Conservation (phyloP, 2,797 vertebrate genomes). For the Cynopterus sphinx region DNA sequence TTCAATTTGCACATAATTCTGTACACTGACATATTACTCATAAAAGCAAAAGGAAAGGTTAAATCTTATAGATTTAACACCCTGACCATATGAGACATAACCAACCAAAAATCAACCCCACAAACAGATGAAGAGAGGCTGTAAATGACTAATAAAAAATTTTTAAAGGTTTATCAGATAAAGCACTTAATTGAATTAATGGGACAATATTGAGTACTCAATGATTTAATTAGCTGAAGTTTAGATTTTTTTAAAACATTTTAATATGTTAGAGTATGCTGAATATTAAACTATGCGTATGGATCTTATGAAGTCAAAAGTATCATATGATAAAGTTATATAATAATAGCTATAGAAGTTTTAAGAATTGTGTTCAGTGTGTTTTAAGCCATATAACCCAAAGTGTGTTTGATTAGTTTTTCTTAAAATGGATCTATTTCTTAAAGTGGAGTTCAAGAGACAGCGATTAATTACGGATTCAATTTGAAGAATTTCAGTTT, state of each 20-base stretch:
- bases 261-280: not conserved
- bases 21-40: not conserved
- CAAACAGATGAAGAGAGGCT: not conserved
- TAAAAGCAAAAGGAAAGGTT: not conserved
- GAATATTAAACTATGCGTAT: not conserved
- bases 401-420: not conserved
- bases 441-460: not conserved
- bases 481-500: constrained; percentile 7
- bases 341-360: not conserved
- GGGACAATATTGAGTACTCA: not conserved
- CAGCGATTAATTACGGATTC: not conserved
- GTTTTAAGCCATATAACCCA: not conserved
- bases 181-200: constrained; percentile 42
- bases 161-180: not conserved
- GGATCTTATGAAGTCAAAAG: not conserved
- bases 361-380: constrained; percentile 23
- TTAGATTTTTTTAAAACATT: constrained; percentile 40
- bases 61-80: not conserved
- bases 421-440: not conserved
- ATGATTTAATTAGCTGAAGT: constrained; percentile 6
- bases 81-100: not conserved
- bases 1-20: constrained; percentile 22
- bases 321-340: not conserved
- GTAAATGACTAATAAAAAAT: constrained; percentile 8
- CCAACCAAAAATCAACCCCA: not conserved